Conservation (phyloP, 2,797 vertebrate genomes). For the Adelosebastes latens region DNA sequence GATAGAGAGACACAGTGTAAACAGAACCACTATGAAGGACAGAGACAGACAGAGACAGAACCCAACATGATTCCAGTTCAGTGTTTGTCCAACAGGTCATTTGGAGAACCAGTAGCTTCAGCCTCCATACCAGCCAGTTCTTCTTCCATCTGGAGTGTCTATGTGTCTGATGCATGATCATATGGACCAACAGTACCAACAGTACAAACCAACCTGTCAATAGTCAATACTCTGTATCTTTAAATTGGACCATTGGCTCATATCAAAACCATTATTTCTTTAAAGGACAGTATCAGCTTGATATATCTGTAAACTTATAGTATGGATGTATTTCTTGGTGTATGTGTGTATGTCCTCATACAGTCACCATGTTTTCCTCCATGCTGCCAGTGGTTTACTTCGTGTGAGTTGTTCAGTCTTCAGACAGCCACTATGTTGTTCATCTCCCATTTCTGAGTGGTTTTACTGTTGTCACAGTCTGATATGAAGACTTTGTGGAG, state of each 20-base stretch:
- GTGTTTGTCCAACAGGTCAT: background rate
- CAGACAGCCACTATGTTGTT: constrained; percentile 96
- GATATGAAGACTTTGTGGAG: constrained; percentile 95
- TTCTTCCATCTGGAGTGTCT: constrained; percentile 4
- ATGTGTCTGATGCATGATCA: background rate
- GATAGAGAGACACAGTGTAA: constrained; percentile 21
- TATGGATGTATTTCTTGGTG: constrained; percentile 21
- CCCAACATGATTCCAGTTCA: background rate
- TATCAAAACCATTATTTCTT: background rate
- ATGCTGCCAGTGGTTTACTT: constrained; percentile 2
- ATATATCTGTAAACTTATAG: constrained; percentile 25
- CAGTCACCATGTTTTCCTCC: background rate
- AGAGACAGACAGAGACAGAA: constrained; percentile 7
- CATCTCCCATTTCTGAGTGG: constrained; percentile 97
- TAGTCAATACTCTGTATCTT: background rate
- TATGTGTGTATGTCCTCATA: constrained; percentile 5
- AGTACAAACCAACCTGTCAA: background rate
- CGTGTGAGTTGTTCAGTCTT: constrained; percentile 36
- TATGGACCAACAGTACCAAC: background rate
- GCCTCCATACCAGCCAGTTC: background rate
- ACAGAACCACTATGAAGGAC: constrained; percentile 21
- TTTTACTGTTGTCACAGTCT: constrained; percentile 92
- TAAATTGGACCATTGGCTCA: background rate
- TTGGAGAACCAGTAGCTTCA: background rate
- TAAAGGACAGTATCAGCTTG: constrained; percentile 8